Evolutionary conservation across 2,113 vertebrate species (phyloP), one percentile per base, ranked within the genome.

Genomic region (Oxyruncus cristatus): DNA sequence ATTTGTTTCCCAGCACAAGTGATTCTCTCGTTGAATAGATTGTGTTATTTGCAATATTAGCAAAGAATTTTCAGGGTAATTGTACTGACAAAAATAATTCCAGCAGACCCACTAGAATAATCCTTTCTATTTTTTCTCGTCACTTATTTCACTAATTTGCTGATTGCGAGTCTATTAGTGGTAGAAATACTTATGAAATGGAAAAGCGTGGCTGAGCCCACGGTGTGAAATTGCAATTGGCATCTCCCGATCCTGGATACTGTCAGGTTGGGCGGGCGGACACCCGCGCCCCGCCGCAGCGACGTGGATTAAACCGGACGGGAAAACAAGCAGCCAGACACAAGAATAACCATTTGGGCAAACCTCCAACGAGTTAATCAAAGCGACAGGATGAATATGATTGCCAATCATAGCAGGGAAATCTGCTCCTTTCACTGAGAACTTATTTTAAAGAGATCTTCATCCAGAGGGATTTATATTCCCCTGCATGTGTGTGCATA

Each of bases 1-100:
- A 92, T 96, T 97, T 95, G 89, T 96, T 96, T 95, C 96, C 84
- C 96, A 86, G 93, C 88, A 42, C n/a, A 89, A 96, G 92, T 76
- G 95, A 94, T 96, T 79, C 79, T 88, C 80, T 92, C 37, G 9
- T 95, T 97, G 96, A 97, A 97, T 95, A 92, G 92, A 80, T 95
- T 72, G 85, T 90, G 92, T 96, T 97, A 91, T 95, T 96, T 96
- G 92, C 92, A 95, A 96, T 92, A 95, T 97, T 96, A 96, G 94
- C 91, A 53, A 81, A 93, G 88, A 82, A 96, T 94, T 97, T 97
- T 83, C 95, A 93, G 94, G 72, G 93, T 96, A 95, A 95, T 97
- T 92, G 91, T 95, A 96, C 88, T 93, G 95, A 97, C 88, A 96
- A 95, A 97, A 96, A 94, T 93, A 85, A 96, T 96, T 96, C 89